Evolutionary conservation across 2,888 invertebrate genomes (phyloP).

Genomic region (Polia nebulosa): DNA sequence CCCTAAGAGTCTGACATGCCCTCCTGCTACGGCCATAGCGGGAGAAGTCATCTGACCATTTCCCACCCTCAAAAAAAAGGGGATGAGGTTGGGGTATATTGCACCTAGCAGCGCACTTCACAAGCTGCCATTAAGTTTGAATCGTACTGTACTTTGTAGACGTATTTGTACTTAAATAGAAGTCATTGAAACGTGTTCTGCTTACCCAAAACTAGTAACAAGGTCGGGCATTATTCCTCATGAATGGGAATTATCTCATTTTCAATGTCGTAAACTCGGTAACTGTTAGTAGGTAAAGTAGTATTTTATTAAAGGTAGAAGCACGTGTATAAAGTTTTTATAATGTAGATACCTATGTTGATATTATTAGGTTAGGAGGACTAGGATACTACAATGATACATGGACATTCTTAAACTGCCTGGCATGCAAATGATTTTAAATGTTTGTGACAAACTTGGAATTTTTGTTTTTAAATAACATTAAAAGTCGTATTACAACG

Average conservation of each 20-base stretch:
- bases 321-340: background rate
- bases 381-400: too few species aligned
- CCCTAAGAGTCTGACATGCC: too few species aligned
- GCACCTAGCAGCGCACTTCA: background rate
- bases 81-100: background rate
- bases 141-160: background rate
- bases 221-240: conserved; percentile 33
- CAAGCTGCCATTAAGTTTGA: background rate
- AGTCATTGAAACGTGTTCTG: conserved; percentile 40
- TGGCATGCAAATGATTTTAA: too few species aligned
- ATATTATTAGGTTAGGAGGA: too few species aligned
- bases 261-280: conserved; percentile 28
- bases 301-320: background rate
- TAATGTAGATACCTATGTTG: background rate
- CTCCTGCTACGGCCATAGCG: too few species aligned
- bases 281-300: conserved; percentile 29
- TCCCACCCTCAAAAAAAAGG: too few species aligned
- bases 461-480: too few species aligned
- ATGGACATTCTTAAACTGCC: too few species aligned
- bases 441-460: too few species aligned
- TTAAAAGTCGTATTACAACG: too few species aligned
- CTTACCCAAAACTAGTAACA: conserved; percentile 31
- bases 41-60: too few species aligned
- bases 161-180: background rate
- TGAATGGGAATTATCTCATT: conserved; percentile 53